Evolutionary conservation across 2,888 invertebrate genomes (phyloP).

Genomic region (Crematogaster levior): DNA sequence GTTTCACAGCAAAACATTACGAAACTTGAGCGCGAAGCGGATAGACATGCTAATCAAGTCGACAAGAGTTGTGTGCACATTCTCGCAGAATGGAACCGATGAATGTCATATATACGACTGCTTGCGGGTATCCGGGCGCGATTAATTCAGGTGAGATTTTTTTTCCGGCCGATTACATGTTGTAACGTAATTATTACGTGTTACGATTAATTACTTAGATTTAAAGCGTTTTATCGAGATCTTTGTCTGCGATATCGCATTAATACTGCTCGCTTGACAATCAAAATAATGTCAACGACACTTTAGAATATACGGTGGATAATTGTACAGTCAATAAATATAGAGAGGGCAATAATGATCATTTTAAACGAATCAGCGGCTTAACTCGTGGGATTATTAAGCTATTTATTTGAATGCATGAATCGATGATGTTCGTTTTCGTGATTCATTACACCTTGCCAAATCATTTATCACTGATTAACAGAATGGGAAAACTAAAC

Average conservation of each 20-base stretch:
- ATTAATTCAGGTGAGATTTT: background rate
- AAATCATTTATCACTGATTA: conserved; percentile 20
- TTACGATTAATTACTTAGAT: conserved; percentile 15
- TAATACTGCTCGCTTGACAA: background rate
- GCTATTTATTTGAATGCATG: conserved; percentile 16
- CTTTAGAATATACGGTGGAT: background rate
- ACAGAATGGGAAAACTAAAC: background rate
- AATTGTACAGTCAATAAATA: background rate
- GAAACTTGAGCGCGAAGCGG: conserved; percentile 52
- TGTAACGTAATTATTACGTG: background rate
- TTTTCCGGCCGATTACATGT: background rate
- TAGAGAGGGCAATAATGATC: background rate
- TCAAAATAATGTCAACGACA: conserved; percentile 1
- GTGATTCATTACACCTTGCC: background rate
- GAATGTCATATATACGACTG: background rate
- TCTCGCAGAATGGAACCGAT: background rate
- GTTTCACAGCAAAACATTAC: conserved; percentile 54
- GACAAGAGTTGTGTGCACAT: background rate
- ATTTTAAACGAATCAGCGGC: conserved; percentile 12
- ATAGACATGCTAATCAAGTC: conserved; percentile 29
- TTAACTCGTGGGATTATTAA: conserved; percentile 12
- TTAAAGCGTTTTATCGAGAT: background rate
- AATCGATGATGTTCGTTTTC: background rate
- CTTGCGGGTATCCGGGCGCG: background rate
- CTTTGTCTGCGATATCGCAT: background rate